Percentiles rank a stretch among this genome's conserved stretches.
Evolutionary conservation across 2,797 vertebrate genomes (phyloP).

Genomic region (Alcedo quadribrachys): DNA sequence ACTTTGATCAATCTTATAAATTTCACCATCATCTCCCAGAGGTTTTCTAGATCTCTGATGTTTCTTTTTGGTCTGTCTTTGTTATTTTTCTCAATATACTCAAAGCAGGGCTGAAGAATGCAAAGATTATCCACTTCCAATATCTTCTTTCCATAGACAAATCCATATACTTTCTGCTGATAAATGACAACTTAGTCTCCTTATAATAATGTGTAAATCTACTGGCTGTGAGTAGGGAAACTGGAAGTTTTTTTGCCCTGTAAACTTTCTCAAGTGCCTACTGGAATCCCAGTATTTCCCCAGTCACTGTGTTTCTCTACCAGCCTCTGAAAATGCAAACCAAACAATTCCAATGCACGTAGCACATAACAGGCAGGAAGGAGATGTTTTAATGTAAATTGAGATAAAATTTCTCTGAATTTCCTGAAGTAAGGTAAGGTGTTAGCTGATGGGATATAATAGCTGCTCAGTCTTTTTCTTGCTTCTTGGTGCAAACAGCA

Average conservation of each 20-base stretch:
- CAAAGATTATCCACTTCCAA: slow-evolving; percentile 21
- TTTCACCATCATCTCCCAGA: neutral
- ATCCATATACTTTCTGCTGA: neutral
- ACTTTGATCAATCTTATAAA: neutral
- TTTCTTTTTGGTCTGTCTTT: slow-evolving; percentile 24
- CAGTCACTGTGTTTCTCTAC: neutral
- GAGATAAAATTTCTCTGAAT: slow-evolving; percentile 26
- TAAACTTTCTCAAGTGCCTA: slow-evolving; percentile 21
- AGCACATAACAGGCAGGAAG: neutral
- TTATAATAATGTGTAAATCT: slow-evolving; percentile 16
- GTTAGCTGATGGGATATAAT: neutral
- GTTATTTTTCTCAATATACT: neutral
- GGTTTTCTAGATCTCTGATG: neutral
- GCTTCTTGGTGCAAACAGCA: neutral
- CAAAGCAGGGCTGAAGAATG: neutral
- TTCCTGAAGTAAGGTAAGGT: neutral
- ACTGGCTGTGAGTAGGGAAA: neutral
- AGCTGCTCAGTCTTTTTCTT: slow-evolving; percentile 21
- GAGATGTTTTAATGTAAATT: slow-evolving; percentile 5
- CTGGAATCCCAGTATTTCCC: neutral
- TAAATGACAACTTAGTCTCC: slow-evolving; percentile 13
- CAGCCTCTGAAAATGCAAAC: slow-evolving; percentile 5
- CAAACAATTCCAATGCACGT: neutral
- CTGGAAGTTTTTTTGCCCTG: neutral
- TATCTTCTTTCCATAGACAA: neutral